Evolutionary conservation across 1,140 invertebrate species (phyloP).

Genomic region (Meloidogyne hapla): DNA sequence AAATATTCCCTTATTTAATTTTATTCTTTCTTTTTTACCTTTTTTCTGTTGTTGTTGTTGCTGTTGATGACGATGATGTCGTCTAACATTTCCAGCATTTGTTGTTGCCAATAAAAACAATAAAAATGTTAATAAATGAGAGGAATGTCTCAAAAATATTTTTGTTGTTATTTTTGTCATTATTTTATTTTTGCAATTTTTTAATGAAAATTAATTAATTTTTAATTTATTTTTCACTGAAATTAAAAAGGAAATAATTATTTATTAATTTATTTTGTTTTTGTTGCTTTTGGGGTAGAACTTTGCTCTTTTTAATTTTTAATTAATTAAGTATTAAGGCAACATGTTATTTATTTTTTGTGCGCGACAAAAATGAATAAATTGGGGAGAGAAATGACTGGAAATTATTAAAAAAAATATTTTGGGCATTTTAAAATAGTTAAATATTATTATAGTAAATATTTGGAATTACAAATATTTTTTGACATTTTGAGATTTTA

Average conservation of each 20-base stretch:
- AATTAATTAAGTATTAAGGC: too few relatives aligned
- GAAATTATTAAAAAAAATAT: too few relatives aligned
- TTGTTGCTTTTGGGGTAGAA: too few relatives aligned
- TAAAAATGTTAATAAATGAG: background rate
- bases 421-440: too few relatives aligned
- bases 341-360: too few relatives aligned
- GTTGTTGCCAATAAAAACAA: background rate
- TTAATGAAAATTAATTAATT: background rate
- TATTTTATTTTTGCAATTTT: background rate
- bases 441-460: too few relatives aligned
- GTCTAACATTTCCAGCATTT: background rate
- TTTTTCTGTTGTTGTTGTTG: background rate
- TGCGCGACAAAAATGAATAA: too few relatives aligned
- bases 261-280: too few relatives aligned
- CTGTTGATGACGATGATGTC: background rate
- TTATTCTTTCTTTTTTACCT: background rate
- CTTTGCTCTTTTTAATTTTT: too few relatives aligned
- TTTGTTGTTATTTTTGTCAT: constrained; percentile 6
- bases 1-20: background rate
- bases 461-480: too few relatives aligned
- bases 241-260: background rate
- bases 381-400: too few relatives aligned
- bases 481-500: too few relatives aligned
- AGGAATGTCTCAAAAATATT: background rate
- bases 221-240: background rate